Evolutionary conservation across 1,140 invertebrate species (phyloP).

Genomic region (Drosophila dunni): DNA sequence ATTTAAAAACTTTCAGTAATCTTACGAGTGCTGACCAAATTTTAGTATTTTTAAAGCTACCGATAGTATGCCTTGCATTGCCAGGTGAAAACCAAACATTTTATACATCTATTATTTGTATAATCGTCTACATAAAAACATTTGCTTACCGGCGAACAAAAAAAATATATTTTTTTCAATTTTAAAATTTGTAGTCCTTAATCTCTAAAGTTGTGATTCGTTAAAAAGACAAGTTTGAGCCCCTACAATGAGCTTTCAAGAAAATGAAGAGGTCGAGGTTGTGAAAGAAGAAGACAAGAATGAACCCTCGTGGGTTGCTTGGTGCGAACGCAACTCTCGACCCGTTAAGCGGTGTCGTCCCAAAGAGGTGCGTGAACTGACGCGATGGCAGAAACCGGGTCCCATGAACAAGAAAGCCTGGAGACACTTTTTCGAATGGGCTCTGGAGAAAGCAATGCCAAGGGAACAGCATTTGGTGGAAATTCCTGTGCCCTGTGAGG

Average conservation of each 20-base stretch:
- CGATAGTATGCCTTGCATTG: conserved; percentile 14
- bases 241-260: conserved; percentile 25
- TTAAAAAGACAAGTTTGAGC: neutral
- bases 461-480: conserved; percentile 4
- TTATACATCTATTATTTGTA: neutral
- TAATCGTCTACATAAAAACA: conserved; percentile 18
- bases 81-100: neutral
- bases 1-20: neutral
- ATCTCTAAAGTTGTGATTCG: neutral
- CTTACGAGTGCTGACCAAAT: neutral
- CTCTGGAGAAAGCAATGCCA: conserved; percentile 40
- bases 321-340: conserved; percentile 51
- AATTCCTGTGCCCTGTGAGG: conserved; percentile 40
- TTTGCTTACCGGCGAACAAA: neutral
- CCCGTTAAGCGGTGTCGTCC: conserved; percentile 19
- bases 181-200: conserved; percentile 11
- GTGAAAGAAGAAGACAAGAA: neutral
- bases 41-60: conserved; percentile 1
- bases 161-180: conserved; percentile 5
- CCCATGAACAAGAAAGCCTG: conserved; percentile 70
- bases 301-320: conserved; percentile 57
- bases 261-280: neutral
- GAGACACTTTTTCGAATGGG: conserved; percentile 59
- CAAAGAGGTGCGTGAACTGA: neutral
- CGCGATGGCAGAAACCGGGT: conserved; percentile 66